Base-by-base conservation (phyloP, 1,140 invertebrate species). In the Apis laboriosa region DNA sequence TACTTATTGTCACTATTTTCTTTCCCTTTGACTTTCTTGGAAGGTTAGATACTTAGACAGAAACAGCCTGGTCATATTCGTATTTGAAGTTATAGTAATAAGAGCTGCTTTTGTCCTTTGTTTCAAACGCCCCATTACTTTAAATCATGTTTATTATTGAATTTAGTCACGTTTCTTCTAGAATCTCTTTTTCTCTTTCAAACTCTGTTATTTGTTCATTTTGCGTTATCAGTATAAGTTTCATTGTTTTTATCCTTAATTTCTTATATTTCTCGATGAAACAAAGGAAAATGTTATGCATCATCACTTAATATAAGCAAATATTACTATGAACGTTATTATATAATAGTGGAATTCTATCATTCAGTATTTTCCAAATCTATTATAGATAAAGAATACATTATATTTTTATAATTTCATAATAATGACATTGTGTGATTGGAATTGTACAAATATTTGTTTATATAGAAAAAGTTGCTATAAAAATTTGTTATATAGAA, bases 41-140 rank as follows among this genome's bases (percentile, higher is more conserved):
- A 84, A 84, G 76, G 77, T 77, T 81, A 77, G 80, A 80, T 78
- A 67, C 71, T 43, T 55, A 43, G 5, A 64, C 77, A 61, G 64
- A 19, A 24, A 71, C 60, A 78, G 72, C 49, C 34, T 61, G 43
- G 70, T 55, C 73, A 15, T 67, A 51, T n/a, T 56, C 28, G n/a
- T 51, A 43, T 58, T 71, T 73, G 61, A 56, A 83, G 60, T 53
- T 28, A 75, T 68, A 49, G 58, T 74, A 80, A 66, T 56, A 68
- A 73, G 53, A 76, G 60, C 72, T 73, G 72, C 77, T 76, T 55
- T 55, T 55, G 7, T n/a, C 75, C 67, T 76, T 88, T 58, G 60
- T 51, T 17, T 77, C 82, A 53, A 76, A 73, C 81, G 78, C n/a
- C 79, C 84, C 12, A 83, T 87, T 82, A 77, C 82, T 83, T 72